Evolutionary conservation across 2,888 invertebrate genomes (phyloP), one percentile per base, ranked within the genome.

Genomic region (Apotomis turbidana): DNA sequence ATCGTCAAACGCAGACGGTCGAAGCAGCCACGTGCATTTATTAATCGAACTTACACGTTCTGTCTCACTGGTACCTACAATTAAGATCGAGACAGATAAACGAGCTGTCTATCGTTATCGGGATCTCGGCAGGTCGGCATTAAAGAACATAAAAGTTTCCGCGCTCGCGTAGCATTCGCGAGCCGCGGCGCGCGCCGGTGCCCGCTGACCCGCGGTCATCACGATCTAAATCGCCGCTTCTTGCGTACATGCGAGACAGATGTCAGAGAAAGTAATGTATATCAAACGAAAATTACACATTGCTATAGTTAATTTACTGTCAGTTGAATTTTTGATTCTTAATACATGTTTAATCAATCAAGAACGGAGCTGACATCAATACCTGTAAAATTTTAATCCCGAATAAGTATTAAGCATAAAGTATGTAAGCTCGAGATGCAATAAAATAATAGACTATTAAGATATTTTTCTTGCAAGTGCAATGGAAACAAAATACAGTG

Each of bases 171-270:
- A 80, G 80, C 80, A 77, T 81, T 83, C 75, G 81, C 80, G 74
- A 77, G 79, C 78, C 49, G 49, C 80, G 78, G 76, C 78, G 75
- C 79, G 64, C 79, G 83, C 81, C 82, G 84, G 81, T 84, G 83
- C 81, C 79, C 80, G 81, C 79, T 84, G 85, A 86, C 84, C 86
- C 79, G 72, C 71, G 85, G 85, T 84, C 88, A 87, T 87, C 86
- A 81, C 74, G 79, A 87, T 86, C 88, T 85, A 83, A 76, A 80
- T 15, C 72, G 52, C 76, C 75, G 78, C 78, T 77, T 84, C 80
- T 79, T 77, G 79, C 80, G 78, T 78, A 60, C 67, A 51, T 59
- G 15, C 38, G 51, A 51, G 41, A 59, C 49, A 66, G 46, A 66
- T 9, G 49, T 49, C 41, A 41, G 41, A 41, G 49, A 49, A 49